These are phyloP conservation scores for Aramus guarauna DNA, from an alignment of 2,113 vertebrate species.

Conservation along the genomic window DNA sequence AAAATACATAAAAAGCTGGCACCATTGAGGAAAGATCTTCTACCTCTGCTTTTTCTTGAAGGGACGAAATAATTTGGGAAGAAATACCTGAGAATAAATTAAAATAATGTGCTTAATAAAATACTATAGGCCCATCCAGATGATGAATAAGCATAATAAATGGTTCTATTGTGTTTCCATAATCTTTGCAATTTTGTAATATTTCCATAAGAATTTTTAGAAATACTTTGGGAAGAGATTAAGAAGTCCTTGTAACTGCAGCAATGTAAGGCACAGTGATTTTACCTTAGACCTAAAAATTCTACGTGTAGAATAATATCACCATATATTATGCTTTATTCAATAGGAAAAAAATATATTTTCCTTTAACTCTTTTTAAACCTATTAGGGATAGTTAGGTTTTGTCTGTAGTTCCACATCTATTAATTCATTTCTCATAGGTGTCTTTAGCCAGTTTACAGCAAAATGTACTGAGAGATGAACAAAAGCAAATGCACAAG, in stretches of 20 bases:
- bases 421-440: background rate
- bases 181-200: background rate
- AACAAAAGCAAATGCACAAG: background rate
- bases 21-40: background rate
- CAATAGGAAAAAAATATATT: background rate
- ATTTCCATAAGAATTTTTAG: background rate
- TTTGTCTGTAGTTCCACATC: background rate
- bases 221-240: background rate
- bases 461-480: background rate
- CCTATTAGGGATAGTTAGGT: background rate
- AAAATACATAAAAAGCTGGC: background rate
- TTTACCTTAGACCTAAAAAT: background rate
- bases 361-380: background rate
- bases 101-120: background rate
- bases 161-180: background rate
- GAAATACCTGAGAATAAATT: background rate
- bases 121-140: background rate
- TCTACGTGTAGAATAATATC: background rate
- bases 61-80: background rate
- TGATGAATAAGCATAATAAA: background rate
- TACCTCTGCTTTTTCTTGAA: background rate
- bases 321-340: background rate
- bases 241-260: background rate
- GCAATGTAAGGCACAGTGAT: background rate
- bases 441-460: background rate